Base-by-base conservation (phyloP, 2,888 invertebrate genomes). In the Hypomecis atomaria region DNA sequence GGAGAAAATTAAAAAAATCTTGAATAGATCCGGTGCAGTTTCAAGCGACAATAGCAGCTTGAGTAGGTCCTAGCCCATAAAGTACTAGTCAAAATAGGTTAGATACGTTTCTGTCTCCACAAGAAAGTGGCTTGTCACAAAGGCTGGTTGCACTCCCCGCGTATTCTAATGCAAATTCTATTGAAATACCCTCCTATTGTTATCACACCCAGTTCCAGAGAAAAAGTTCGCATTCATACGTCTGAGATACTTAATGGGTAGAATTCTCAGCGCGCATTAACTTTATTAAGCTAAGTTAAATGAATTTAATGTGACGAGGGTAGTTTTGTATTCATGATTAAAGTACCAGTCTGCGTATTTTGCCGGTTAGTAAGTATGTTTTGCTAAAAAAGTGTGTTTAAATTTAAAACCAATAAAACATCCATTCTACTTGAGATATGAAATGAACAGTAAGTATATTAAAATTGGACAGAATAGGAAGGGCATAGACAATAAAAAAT, bases 161-260 rank as follows among this genome's bases (percentile, higher is more conserved):
- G 85, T 85, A 90, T 90, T 90, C 87, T 89, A 86, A 91, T 91
- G 91, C 88, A 89, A 90, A 90, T 90, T 85, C 85, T 84, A 89
- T 89, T 89, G 89, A 89, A 90, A 90, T 83, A 77, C 82, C 76
- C 78, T 75, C 77, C 84, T 77, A 88, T 90, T 90, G 89, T 89
- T 88, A 87, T 85, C 88, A 86, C 84, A 84, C 82, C 78, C 86
- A 86, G 84, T 78, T 76, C 50, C 82, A 73, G 75, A 78, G 78
- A 78, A 82, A 81, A 79, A 81, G 80, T 80, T 69, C 66, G 77
- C 78, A 83, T 83, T 83, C 83, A 80, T 81, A 82, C 78, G 81
- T 81, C 76, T 79, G 69, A 62, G 73, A 4, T 47, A 50, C 54
- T 54, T 49, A 59, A 44, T 53, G 48, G 34, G 52, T 38, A 37